These are phyloP conservation scores for Harpalus rufipes DNA, from an alignment of 2,888 invertebrate species.

Conservation along the genomic window DNA sequence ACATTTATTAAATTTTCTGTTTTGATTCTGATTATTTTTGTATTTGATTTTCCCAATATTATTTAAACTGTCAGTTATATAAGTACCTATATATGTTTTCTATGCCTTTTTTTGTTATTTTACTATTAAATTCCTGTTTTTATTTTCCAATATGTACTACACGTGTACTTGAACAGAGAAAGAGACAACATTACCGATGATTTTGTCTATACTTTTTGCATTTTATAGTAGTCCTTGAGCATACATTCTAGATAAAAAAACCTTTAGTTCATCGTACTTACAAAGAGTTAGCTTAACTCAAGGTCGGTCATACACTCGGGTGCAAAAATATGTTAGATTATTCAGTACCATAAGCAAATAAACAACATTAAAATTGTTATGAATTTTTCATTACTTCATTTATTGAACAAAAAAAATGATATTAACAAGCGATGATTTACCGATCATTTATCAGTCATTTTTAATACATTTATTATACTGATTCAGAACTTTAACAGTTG, in stretches of 20 bases:
- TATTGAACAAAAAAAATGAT: too few species aligned
- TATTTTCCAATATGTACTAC: too few species aligned
- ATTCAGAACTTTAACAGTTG: too few species aligned
- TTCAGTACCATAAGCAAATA: background rate
- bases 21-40: too few species aligned
- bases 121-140: too few species aligned
- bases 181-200: background rate
- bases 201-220: background rate
- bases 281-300: background rate
- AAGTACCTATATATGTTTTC: too few species aligned
- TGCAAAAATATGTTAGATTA: background rate
- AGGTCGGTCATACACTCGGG: background rate
- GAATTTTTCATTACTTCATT: background rate
- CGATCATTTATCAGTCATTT: too few species aligned
- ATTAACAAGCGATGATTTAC: background rate
- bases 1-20: too few species aligned
- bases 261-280: conserved; percentile 4
- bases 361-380: background rate
- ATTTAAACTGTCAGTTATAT: too few species aligned
- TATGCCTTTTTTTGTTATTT: too few species aligned
- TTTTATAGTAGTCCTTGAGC: background rate
- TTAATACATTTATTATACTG: too few species aligned
- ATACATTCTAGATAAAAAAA: conserved; percentile 10
- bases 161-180: background rate
- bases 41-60: too few species aligned